These are phyloP conservation scores for Charina bottae DNA, from an alignment of 2,113 vertebrate genomes.

Conservation along the genomic window DNA sequence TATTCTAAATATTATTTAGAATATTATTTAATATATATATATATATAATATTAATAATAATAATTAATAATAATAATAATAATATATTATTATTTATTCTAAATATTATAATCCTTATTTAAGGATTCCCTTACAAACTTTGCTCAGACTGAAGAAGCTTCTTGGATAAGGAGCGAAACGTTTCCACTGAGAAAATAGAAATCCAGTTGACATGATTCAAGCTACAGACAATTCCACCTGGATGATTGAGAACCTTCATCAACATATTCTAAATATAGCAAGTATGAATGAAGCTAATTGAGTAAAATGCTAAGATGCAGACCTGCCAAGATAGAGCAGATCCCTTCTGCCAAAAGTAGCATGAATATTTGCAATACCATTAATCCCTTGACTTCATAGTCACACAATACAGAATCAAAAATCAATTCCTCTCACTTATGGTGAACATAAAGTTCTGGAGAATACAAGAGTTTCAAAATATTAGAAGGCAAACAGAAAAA, in stretches of 20 bases:
- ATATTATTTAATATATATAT: too few relatives aligned
- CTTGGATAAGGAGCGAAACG: too few relatives aligned
- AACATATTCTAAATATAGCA: background rate
- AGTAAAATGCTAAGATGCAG: background rate
- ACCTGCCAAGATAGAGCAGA: background rate
- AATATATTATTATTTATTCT: too few relatives aligned
- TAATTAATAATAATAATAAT: too few relatives aligned
- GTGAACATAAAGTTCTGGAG: background rate
- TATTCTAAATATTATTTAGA: background rate
- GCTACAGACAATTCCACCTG: too few relatives aligned
- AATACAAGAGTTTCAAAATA: background rate
- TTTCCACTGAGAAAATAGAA: too few relatives aligned
- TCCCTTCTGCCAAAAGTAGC: background rate
- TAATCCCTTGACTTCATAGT: background rate
- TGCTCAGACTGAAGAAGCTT: too few relatives aligned
- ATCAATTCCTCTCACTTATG: background rate
- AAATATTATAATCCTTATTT: too few relatives aligned
- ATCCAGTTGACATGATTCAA: too few relatives aligned
- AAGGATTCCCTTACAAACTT: too few relatives aligned
- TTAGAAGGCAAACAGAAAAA: conserved; percentile 1
- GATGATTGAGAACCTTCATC: too few relatives aligned
- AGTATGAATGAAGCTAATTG: background rate
- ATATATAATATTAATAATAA: too few relatives aligned
- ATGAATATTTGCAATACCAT: background rate
- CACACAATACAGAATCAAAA: background rate